These are phyloP conservation scores for Eristalis intricaria DNA, from an alignment of 2,888 invertebrate species.

Conservation along the genomic window DNA sequence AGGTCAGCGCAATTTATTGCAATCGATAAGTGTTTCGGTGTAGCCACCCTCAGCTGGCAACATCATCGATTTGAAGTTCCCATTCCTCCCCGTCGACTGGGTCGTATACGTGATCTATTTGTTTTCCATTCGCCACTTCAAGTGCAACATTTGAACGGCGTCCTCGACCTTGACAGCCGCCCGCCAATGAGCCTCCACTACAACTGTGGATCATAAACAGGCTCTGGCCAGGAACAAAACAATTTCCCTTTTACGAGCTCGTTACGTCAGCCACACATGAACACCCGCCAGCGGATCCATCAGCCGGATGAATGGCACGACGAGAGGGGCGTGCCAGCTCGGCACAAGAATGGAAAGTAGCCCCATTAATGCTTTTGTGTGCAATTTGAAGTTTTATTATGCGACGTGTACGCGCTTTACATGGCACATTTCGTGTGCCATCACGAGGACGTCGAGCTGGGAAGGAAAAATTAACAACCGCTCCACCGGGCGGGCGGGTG, in stretches of 20 bases:
- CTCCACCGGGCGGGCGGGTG: neutral
- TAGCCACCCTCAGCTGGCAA: neutral
- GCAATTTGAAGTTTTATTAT: slow-evolving; percentile 49
- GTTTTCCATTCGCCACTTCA: neutral
- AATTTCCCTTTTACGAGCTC: slow-evolving; percentile 27
- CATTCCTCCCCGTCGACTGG: too few relatives aligned
- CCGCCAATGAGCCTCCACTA: neutral
- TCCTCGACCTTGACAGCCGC: neutral
- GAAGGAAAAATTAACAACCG: slow-evolving; percentile 17
- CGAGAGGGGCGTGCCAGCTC: neutral
- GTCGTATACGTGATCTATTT: slow-evolving; percentile 20
- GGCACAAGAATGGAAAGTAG: slow-evolving; percentile 5
- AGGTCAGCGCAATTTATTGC: neutral
- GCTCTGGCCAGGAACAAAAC: slow-evolving; percentile 15
- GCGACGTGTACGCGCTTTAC: slow-evolving; percentile 27
- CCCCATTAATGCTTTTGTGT: slow-evolving; percentile 37
- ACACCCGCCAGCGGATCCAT: neutral
- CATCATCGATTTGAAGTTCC: neutral
- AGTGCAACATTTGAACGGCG: neutral
- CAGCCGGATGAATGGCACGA: neutral
- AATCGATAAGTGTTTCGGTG: slow-evolving; percentile 15
- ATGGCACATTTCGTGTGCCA: neutral
- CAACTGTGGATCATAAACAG: slow-evolving; percentile 17
- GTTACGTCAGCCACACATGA: slow-evolving; percentile 9
- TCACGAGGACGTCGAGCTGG: neutral